Evolutionary conservation across 2,888 invertebrate species (phyloP).

Genomic region (Cosmia pyralina): DNA sequence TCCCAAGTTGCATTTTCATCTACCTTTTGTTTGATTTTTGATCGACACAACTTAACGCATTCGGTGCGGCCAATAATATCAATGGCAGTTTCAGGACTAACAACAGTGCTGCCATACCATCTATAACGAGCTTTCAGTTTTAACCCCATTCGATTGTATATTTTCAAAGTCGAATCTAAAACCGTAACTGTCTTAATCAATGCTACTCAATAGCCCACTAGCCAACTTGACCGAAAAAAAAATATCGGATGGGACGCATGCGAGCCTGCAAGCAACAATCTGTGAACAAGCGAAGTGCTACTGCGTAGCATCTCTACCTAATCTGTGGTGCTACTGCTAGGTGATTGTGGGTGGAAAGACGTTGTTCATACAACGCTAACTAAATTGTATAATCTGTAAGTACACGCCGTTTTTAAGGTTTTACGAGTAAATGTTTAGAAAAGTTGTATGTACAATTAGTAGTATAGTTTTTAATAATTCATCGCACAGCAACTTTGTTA

Average conservation of each 20-base stretch:
- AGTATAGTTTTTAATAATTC: slow-evolving; percentile 23
- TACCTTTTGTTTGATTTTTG: not conserved
- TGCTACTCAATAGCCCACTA: not conserved
- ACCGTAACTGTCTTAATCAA: not conserved
- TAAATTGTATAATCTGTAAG: slow-evolving; percentile 19
- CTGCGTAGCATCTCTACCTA: too few species aligned
- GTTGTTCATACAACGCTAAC: not conserved
- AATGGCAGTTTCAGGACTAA: not conserved
- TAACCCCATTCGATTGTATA: not conserved
- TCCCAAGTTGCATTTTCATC: not conserved
- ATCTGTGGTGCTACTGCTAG: too few species aligned
- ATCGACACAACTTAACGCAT: not conserved
- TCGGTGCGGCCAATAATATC: too few species aligned
- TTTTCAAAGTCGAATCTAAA: not conserved
- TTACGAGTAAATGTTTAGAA: slow-evolving; percentile 52
- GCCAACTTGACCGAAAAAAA: not conserved
- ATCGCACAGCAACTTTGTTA: not conserved
- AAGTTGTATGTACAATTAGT: slow-evolving; percentile 21
- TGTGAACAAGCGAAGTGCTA: too few species aligned
- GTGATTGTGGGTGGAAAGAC: too few species aligned
- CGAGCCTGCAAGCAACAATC: too few species aligned
- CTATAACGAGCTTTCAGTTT: not conserved
- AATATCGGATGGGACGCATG: not conserved
- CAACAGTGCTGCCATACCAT: not conserved
- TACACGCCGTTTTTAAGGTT: slow-evolving; percentile 4